phyloP scores from a whole-genome alignment of 2,797 vertebrate genomes.

The Hirundo rustica region DNA sequence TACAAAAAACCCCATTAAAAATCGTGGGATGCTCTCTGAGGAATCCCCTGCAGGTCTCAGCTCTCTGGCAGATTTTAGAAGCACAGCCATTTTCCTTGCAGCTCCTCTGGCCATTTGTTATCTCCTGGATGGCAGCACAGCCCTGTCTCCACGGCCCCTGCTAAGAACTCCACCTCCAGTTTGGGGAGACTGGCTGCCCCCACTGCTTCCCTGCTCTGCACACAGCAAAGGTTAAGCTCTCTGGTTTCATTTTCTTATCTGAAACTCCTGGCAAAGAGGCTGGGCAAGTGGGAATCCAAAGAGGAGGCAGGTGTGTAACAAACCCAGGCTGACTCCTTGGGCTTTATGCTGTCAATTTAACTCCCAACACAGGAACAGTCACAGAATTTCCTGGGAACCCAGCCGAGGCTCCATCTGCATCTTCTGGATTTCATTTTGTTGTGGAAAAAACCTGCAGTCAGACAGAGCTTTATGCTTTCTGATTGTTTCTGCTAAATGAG shows the following conservation, averaged over 20 bases:
- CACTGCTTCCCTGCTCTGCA: background rate
- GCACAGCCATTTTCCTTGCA: background rate
- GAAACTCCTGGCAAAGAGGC: background rate
- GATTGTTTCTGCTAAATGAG: background rate
- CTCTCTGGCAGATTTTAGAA: background rate
- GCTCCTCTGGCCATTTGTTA: background rate
- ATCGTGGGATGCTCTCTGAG: background rate
- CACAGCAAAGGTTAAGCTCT: background rate
- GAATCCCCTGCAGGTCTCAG: background rate
- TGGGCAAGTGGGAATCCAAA: background rate
- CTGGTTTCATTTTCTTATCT: background rate
- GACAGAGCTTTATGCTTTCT: background rate
- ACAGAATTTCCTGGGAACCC: constrained; percentile 20
- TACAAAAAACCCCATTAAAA: background rate
- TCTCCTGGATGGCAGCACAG: background rate
- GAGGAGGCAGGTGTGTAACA: background rate
- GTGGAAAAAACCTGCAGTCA: constrained; percentile 13
- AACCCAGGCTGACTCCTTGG: background rate
- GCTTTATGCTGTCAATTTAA: background rate
- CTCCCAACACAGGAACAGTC: background rate
- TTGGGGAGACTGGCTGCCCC: background rate
- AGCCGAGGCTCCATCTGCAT: constrained; percentile 36
- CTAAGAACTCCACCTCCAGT: background rate
- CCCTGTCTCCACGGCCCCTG: background rate
- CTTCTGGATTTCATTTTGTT: constrained; percentile 3